Conservation (phyloP, 2,797 vertebrate species). For the Bovichtus diacanthus region DNA sequence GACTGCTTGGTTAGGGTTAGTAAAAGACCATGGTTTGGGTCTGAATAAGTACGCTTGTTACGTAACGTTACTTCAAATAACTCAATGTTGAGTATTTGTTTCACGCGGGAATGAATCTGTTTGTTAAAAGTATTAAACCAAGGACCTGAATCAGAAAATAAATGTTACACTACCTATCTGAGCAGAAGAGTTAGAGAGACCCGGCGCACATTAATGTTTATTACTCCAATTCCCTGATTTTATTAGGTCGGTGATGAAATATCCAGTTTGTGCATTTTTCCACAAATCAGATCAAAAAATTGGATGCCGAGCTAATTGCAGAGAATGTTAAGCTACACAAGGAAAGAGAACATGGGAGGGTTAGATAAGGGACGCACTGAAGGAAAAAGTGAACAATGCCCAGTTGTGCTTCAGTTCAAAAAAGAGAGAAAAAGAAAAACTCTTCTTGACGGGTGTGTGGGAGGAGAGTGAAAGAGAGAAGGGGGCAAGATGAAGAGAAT, state of each 20-base stretch:
- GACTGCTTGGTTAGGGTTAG: too few species aligned
- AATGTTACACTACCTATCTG: not conserved
- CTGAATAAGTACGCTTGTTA: too few species aligned
- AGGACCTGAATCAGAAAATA: not conserved
- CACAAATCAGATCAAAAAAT: not conserved
- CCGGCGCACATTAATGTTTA: not conserved
- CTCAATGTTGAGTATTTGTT: too few species aligned
- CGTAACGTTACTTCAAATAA: too few species aligned
- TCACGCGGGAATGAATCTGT: too few species aligned
- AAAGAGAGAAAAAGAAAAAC: constrained; percentile 13
- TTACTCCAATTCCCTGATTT: not conserved
- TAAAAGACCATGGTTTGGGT: too few species aligned
- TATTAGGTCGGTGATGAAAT: not conserved
- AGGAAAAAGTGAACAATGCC: not conserved
- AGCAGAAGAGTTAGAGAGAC: not conserved
- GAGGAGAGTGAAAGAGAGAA: constrained; percentile 26
- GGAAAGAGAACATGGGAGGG: not conserved
- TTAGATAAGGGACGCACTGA: not conserved
- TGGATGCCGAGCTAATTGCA: not conserved
- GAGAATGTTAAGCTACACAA: not conserved
- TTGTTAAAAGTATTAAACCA: too few species aligned
- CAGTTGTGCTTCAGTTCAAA: not conserved
- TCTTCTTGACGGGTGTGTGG: constrained; percentile 35
- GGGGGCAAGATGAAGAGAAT: constrained; percentile 37
- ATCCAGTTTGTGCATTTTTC: not conserved